Evolutionary conservation across 2,888 invertebrate species (phyloP), one percentile per base, ranked within the genome.

Genomic region (Tinea trinotella): DNA sequence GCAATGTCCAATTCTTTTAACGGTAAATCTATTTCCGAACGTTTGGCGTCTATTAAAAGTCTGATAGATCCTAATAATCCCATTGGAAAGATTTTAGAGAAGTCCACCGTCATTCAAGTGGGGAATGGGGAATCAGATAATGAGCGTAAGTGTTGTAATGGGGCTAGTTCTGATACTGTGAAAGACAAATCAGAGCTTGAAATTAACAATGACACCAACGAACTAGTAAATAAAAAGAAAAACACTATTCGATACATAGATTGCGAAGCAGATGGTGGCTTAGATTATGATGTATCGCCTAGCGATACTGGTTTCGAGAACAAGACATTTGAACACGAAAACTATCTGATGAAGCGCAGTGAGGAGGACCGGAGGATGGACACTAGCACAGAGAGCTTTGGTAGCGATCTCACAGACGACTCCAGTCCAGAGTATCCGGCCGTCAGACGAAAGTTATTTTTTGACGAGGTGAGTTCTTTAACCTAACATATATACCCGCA

Each of bases 1-100:
- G 59, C 66, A 4, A 81, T 83, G 80, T 73, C 79, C 17, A 69
- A 71, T 1, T 82, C 83, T 49, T 62, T 79, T 15, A 80, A 74
- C 4, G 63, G 70, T 0, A 85, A 81, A 61, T 61, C 80, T 55
- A 78, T 83, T 40, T 74, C 79, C 13, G 78, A 86, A 4, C 72
- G 81, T 56, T 58, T 84, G 57, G 82, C 85, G 17, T 84, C 81
- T 57, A 80, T 86, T 30, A 86, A 82, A 68, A 84, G 77, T 60
- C 87, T 86, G 58, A 61, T 87, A 60, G 86, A 86, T 57, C 83
- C 85, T 15, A 87, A 87, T 59, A 86, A 87, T 61, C 84, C 85
- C 0, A 85, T 87, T 62, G 85, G 86, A 5, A 87, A 85, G 61
- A 87, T 87, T 57, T 62, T 87, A 67, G 87, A 85, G 60, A 86